Evolutionary conservation across 2,113 vertebrate genomes (phyloP).

Genomic region (Oncorhynchus mykiss): DNA sequence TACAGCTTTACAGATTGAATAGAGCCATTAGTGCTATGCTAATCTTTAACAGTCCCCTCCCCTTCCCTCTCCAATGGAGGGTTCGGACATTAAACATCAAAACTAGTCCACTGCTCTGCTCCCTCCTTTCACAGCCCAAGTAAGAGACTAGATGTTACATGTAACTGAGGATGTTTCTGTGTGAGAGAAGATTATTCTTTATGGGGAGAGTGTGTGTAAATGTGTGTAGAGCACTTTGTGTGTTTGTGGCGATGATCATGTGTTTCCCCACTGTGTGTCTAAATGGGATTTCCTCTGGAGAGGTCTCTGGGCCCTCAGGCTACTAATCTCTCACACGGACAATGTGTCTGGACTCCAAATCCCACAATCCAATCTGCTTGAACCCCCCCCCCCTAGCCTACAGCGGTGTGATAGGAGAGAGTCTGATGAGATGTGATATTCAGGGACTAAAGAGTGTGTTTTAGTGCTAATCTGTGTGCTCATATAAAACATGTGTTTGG

Average conservation of each 20-base stretch:
- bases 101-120: background rate
- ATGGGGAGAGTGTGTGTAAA: slow-evolving; percentile 10
- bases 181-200: background rate
- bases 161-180: background rate
- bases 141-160: background rate
- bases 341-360: background rate
- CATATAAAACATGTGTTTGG: too few relatives aligned
- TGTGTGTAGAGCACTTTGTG: slow-evolving; percentile 1
- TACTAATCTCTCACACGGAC: slow-evolving; percentile 4
- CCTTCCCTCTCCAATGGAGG: background rate
- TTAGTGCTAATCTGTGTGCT: too few relatives aligned
- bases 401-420: too few relatives aligned
- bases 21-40: slow-evolving; percentile 14
- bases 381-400: too few relatives aligned
- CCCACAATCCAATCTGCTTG: background rate
- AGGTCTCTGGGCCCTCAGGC: background rate
- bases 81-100: too few relatives aligned
- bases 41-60: slow-evolving; percentile 15
- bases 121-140: too few relatives aligned
- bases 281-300: slow-evolving; percentile 8
- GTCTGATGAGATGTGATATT: background rate
- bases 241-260: background rate
- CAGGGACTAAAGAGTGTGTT: too few relatives aligned
- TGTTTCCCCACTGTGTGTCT: background rate
- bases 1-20: background rate